These are phyloP conservation scores for Drosophila lacicola DNA, from an alignment of 2,888 invertebrate species.

Conservation along the genomic window DNA sequence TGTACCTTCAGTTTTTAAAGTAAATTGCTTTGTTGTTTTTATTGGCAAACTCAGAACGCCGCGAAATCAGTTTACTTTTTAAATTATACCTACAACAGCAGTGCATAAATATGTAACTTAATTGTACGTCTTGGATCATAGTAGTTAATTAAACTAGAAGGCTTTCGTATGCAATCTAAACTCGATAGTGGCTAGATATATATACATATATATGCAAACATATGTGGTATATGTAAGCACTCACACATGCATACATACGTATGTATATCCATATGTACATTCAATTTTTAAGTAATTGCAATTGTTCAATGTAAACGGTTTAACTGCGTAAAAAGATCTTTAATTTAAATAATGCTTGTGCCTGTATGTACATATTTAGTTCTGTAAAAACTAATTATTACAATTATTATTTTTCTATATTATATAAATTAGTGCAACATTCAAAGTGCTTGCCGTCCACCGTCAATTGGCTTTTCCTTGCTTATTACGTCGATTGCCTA, in stretches of 20 bases:
- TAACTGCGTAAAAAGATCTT: conserved; percentile 11
- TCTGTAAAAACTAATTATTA: conserved; percentile 10
- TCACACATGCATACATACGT: conserved; percentile 1
- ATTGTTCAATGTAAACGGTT: conserved; percentile 18
- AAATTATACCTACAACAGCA: background rate
- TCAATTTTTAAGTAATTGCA: conserved; percentile 6
- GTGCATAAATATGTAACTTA: conserved; percentile 5
- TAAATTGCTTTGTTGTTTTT: conserved; percentile 6
- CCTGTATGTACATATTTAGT: conserved; percentile 4
- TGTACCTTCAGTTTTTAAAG: background rate
- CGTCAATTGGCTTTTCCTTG: conserved; percentile 53
- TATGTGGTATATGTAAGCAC: no score
- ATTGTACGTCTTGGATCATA: background rate
- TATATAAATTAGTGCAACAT: conserved; percentile 68
- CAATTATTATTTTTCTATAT: conserved; percentile 33
- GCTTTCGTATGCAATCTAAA: background rate
- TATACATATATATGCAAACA: conserved; percentile 1
- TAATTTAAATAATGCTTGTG: conserved; percentile 7
- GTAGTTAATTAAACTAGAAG: conserved; percentile 9
- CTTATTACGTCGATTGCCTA: conserved; percentile 54
- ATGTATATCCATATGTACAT: background rate
- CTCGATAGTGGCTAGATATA: conserved; percentile 4
- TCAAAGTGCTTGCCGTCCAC: conserved; percentile 55
- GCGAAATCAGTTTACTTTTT: conserved; percentile 10
- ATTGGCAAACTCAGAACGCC: conserved; percentile 3